Evolutionary conservation across 2,888 invertebrate genomes (phyloP), one percentile per base, ranked within the genome.

Genomic region (Lepetodrilus schrolli): DNA sequence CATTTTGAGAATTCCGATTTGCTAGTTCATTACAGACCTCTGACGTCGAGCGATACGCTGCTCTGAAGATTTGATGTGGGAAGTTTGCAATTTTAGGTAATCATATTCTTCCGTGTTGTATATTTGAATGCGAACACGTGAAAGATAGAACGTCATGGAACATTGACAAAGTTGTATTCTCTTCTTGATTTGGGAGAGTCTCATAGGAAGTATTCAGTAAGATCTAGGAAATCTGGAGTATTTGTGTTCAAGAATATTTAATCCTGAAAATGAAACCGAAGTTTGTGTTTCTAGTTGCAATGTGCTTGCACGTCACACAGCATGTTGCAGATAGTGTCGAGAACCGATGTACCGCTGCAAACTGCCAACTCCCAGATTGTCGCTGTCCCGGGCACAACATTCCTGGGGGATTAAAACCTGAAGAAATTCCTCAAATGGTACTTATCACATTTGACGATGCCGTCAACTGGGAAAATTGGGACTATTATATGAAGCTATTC

Each of bases 401-500:
- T 4, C 77, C 77, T 73, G 50, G 77, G 70, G 51, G 70, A 72
- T 68, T 74, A 8, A 70, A 72, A 4, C 75, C 79, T 1, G 75
- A 75, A n/a, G 81, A 86, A 13, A 75, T 84, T 4, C 87, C 87
- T 2, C 87, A 87, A 73, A 85, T 86, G 49, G 84, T 87, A 1
- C 82, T 84, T 51, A 83, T 87, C 71, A 86, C 87, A 2, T 86
- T 86, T 68, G 87, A 87, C 74, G 87, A 87, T 73, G 86, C 85
- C 1, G 84, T 87, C 5, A 87, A 80, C 73, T 78, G 84, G 38
- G 80, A 78, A 38, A 82, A 83, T 47, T 80, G 80, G 80, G 73
- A 78, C n/a, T 76, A 72, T 36, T 80, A 80, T 65, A 66, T 70
- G 50, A 73, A 75, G 20, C 68, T 84, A 7, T 84, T 85, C 73